A percentile compares a stretch with the other conserved stretches of the same genome.
Conservation (phyloP, 2,888 invertebrate species). For the Campopleginae sp. region DNA sequence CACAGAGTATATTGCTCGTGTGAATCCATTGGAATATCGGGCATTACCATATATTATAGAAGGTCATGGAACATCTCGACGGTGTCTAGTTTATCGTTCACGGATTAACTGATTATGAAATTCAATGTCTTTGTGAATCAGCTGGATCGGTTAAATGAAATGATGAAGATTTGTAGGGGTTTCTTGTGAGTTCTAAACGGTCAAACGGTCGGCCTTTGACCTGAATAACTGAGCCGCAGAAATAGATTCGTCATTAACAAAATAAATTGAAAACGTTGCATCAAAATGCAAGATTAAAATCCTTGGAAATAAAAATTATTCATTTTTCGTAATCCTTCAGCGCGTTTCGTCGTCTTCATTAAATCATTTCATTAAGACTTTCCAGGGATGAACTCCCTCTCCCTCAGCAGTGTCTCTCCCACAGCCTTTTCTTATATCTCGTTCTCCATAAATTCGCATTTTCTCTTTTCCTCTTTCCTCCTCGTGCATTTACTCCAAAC, state of each 20-base stretch:
- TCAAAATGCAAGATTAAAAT: not conserved
- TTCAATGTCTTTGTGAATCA: constrained; percentile 43
- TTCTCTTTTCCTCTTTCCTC: not conserved
- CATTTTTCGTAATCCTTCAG: not conserved
- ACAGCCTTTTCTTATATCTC: constrained; percentile 8
- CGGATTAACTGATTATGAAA: constrained; percentile 60
- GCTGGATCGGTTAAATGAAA: not conserved
- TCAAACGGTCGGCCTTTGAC: not conserved
- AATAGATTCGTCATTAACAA: constrained; percentile 5
- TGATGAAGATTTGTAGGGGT: not conserved
- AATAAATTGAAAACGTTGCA: not conserved
- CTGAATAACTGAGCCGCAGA: too few relatives aligned
- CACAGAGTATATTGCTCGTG: not conserved
- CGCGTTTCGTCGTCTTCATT: constrained; percentile 1
- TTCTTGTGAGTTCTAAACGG: not conserved
- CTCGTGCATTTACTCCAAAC: not conserved
- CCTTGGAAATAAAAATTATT: not conserved
- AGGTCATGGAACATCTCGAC: constrained; percentile 1
- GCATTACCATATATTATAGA: constrained; percentile 39
- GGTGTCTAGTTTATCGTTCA: not conserved
- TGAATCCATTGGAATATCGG: constrained; percentile 14
- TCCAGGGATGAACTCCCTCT: not conserved
- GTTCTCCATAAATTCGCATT: constrained; percentile 6
- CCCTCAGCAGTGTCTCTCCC: not conserved
- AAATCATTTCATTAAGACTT: constrained; percentile 18